A percentile compares a stretch with the other conserved stretches of the same genome.
These are phyloP conservation scores for Ectobius pallidus DNA, from an alignment of 2,888 invertebrate species.

Conservation along the genomic window DNA sequence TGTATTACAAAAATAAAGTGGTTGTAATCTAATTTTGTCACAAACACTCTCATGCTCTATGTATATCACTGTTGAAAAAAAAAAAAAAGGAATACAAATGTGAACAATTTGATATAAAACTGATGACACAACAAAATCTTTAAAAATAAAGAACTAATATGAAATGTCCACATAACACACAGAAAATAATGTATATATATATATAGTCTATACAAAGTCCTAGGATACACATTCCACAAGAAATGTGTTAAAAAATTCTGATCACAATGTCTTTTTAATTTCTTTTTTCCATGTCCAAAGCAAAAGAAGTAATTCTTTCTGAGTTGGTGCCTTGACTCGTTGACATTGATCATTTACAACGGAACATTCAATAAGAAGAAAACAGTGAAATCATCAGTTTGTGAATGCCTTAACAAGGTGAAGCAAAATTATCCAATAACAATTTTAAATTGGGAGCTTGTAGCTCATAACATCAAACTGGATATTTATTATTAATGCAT, in stretches of 20 bases:
- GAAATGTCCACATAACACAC: conserved; percentile 2
- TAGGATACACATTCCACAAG: background rate
- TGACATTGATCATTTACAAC: too few species aligned
- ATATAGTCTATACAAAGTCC: background rate
- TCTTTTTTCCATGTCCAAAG: conserved; percentile 9
- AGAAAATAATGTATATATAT: background rate
- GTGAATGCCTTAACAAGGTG: too few species aligned
- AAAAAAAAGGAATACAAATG: conserved; percentile 25
- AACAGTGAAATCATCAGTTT: too few species aligned
- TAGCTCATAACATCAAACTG: too few species aligned
- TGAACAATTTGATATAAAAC: conserved; percentile 19
- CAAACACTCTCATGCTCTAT: conserved; percentile 28
- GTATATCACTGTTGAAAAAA: conserved; percentile 15
- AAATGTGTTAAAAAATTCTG: too few species aligned
- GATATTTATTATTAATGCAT: too few species aligned
- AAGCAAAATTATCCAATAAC: too few species aligned
- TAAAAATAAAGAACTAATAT: background rate
- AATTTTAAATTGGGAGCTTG: too few species aligned
- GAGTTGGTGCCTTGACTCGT: too few species aligned
- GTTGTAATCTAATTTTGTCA: conserved; percentile 13
- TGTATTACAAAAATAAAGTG: background rate
- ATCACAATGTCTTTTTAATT: conserved; percentile 13
- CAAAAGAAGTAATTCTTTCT: too few species aligned
- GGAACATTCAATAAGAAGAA: too few species aligned
- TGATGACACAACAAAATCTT: background rate